Evolutionary conservation across 2,888 invertebrate species (phyloP), one percentile per base, ranked within the genome.

Genomic region (Hydropsyche betteni): DNA sequence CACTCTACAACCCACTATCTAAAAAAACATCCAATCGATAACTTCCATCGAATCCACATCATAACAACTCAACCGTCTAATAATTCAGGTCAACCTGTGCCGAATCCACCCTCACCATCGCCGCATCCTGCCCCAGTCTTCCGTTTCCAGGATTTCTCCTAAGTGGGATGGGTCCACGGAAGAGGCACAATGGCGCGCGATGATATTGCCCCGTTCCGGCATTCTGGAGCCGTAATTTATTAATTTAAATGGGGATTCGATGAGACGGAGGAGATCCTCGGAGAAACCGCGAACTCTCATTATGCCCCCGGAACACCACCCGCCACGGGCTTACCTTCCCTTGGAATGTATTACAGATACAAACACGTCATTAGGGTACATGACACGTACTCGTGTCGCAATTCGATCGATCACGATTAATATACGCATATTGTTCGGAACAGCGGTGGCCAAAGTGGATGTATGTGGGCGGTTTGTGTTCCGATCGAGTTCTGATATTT

Each of bases 161-260:
- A 1, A 24, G 44, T 44, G 44, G 7, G 44, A 44, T 10, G 44
- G 10, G 44, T 24, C 24, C 2, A 24, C 24, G 24, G 24, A 24
- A 24, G 24, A 24, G 24, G 24, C 24, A 61, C 61, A 61, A 61
- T 33, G 64, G 34, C 64, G 36, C 36, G 36, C n/a, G 64, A 64
- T 64, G 36, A 36, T 64, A 36, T 64, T 36, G 16, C 58, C 58
- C 16, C 58, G 58, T 58, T 24, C 58, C 58, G 58, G 58, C 58
- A 64, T 64, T 34, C 36, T 64, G n/a, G 34, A 8, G n/a, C 36
- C 64, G 64, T 64, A 64, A 64, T 64, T 64, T 64, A 64, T 64
- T 64, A 64, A 64, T 64, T 64, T 64, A 64, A 64, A 64, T 64
- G 64, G 64, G 64, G 34, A 64, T 64, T 36, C 64, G 34, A 64